phyloP scores from a whole-genome alignment of 92 coral and sea anemone species.

The Galaxea fascicularis region DNA sequence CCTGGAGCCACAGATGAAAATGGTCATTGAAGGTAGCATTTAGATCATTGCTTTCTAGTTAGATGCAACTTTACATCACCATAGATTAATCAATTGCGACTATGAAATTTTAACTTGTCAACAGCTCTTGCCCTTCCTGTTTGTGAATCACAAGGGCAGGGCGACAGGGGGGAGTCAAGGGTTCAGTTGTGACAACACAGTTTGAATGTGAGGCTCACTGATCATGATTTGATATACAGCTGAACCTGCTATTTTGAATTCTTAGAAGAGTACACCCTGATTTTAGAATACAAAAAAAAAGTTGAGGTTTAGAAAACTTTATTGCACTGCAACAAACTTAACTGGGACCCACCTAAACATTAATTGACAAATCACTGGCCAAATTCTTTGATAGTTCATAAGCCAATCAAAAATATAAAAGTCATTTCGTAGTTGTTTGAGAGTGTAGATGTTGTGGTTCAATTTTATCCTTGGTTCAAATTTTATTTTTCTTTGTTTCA shows the following conservation, averaged over 20 bases:
- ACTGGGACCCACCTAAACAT: neutral
- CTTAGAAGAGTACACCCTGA: constrained; percentile 16
- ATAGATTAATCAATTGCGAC: neutral
- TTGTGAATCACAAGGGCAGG: too few species aligned
- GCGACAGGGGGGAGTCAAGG: too few species aligned
- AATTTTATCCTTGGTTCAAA: too few species aligned
- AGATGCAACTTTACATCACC: constrained; percentile 11
- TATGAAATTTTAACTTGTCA: constrained; percentile 1
- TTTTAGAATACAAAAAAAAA: neutral
- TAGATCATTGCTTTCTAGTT: neutral
- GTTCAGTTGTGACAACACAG: neutral
- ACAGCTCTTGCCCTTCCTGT: neutral
- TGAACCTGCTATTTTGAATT: neutral
- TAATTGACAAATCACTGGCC: neutral
- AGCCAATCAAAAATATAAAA: constrained; percentile 2
- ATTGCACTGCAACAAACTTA: neutral
- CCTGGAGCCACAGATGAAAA: constrained; percentile 61
- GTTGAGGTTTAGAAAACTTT: neutral
- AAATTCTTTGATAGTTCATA: neutral
- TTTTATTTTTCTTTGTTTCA: too few species aligned
- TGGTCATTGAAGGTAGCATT: constrained; percentile 57
- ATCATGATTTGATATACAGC: constrained; percentile 18
- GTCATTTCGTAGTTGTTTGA: neutral
- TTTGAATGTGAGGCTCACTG: constrained; percentile 28
- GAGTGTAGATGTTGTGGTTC: neutral